Percentiles rank a stretch among this genome's conserved stretches.
These are phyloP conservation scores for Turritopsis rubra DNA, from an alignment of 30 jellyfish, hydroid and myxozoan species.

Conservation along the genomic window DNA sequence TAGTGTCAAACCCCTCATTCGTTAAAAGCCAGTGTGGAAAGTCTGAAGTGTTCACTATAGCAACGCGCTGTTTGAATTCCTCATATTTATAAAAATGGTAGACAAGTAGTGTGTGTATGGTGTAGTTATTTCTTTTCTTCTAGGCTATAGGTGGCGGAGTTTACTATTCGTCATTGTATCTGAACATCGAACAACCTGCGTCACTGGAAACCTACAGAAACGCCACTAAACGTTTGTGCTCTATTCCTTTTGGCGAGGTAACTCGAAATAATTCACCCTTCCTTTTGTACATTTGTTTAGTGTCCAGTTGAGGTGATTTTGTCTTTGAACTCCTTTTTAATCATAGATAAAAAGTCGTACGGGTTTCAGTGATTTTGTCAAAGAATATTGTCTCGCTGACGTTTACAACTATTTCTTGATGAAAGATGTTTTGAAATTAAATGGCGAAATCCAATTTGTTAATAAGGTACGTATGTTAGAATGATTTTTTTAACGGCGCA, in stretches of 20 bases:
- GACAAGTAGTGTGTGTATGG: background rate
- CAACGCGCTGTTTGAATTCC: too few species aligned
- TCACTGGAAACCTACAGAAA: background rate
- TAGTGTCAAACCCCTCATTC: too few species aligned
- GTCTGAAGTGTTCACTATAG: too few species aligned
- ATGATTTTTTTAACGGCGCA: background rate
- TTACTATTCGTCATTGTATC: slow-evolving; percentile 12
- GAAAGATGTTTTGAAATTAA: slow-evolving; percentile 4
- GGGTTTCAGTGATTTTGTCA: background rate
- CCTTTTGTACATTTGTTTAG: too few species aligned
- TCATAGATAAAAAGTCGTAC: background rate
- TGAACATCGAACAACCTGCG: background rate
- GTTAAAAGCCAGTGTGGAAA: too few species aligned
- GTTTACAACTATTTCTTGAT: slow-evolving; percentile 8
- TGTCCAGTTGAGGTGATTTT: too few species aligned
- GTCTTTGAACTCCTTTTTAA: background rate
- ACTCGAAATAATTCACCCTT: background rate
- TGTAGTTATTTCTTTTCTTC: background rate
- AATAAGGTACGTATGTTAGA: background rate
- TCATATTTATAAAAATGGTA: too few species aligned
- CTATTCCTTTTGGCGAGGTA: slow-evolving; percentile 1
- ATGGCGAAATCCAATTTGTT: background rate
- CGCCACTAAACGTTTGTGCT: slow-evolving; percentile 12
- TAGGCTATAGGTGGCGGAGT: slow-evolving; percentile 40
- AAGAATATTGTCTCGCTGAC: slow-evolving; percentile 12